Conservation (phyloP, 1,140 invertebrate species). For the Archivesica marissinica region DNA sequence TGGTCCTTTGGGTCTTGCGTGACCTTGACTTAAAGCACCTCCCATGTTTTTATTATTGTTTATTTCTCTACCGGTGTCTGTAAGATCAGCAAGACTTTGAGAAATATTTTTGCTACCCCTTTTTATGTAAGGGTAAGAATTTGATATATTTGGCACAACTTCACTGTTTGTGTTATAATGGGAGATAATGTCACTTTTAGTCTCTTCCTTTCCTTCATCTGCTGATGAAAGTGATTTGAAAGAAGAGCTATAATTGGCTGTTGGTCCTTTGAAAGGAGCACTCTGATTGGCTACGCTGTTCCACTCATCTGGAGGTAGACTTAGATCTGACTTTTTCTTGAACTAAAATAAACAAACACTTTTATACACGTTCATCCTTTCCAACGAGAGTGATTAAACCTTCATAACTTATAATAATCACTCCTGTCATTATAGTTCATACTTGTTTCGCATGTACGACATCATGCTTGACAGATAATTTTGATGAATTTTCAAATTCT, state of each 20-base stretch:
- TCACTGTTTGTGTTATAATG: neutral
- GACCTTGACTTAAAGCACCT: slow-evolving; percentile 32
- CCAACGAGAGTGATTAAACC: too few relatives aligned
- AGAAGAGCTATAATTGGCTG: slow-evolving; percentile 43
- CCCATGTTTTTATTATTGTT: slow-evolving; percentile 56
- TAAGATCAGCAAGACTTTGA: slow-evolving; percentile 37
- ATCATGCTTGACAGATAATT: too few relatives aligned
- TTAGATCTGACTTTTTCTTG: slow-evolving; percentile 42
- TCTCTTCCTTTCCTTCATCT: slow-evolving; percentile 17
- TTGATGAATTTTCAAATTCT: too few relatives aligned
- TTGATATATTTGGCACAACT: slow-evolving; percentile 7
- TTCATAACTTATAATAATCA: too few relatives aligned
- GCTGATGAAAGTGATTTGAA: slow-evolving; percentile 27
- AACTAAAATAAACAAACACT: slow-evolving; percentile 44
- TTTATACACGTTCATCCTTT: too few relatives aligned
- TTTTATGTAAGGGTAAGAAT: slow-evolving; percentile 36
- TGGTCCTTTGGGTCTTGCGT: slow-evolving; percentile 35
- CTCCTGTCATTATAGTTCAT: too few relatives aligned
- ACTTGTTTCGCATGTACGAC: too few relatives aligned
- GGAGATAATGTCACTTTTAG: slow-evolving; percentile 22
- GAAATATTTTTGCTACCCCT: slow-evolving; percentile 7
- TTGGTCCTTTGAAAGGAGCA: slow-evolving; percentile 45
- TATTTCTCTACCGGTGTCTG: slow-evolving; percentile 27
- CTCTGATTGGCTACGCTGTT: slow-evolving; percentile 30
- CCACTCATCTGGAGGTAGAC: slow-evolving; percentile 46